phyloP scores from a whole-genome alignment of 64 coral and sea anemone genomes.

The Trachythela sp. region DNA sequence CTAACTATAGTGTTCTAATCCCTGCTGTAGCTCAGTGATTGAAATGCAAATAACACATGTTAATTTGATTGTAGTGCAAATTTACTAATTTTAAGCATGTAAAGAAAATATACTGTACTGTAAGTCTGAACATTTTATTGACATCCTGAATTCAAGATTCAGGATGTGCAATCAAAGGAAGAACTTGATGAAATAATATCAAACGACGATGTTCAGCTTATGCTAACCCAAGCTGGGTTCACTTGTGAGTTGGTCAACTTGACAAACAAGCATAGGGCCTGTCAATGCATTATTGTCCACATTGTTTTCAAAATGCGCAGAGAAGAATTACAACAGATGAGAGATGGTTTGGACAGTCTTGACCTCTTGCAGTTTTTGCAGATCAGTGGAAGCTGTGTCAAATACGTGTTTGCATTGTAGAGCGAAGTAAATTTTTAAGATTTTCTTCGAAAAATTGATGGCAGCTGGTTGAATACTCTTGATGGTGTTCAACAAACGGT shows the following conservation, averaged over 20 bases:
- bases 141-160: neutral
- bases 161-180: slow-evolving; percentile 9
- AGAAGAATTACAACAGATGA: slow-evolving; percentile 26
- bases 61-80: too few relatives aligned
- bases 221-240: slow-evolving; percentile 39
- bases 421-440: slow-evolving; percentile 2
- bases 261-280: slow-evolving; percentile 34
- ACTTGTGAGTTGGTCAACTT: slow-evolving; percentile 28
- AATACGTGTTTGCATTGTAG: slow-evolving; percentile 35
- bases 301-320: slow-evolving; percentile 24
- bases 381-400: neutral
- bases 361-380: neutral
- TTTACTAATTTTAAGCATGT: too few relatives aligned
- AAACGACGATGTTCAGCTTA: slow-evolving; percentile 25
- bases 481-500: neutral
- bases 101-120: too few relatives aligned
- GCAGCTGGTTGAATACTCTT: neutral
- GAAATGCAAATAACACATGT: too few relatives aligned
- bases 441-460: slow-evolving; percentile 23
- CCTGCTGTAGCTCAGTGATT: too few relatives aligned
- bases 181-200: neutral
- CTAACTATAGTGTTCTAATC: too few relatives aligned
- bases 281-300: slow-evolving; percentile 29
- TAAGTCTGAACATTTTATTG: too few relatives aligned
- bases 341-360: neutral